Base-by-base conservation (phyloP, 2,113 vertebrate species). In the Anoura caudifer region DNA sequence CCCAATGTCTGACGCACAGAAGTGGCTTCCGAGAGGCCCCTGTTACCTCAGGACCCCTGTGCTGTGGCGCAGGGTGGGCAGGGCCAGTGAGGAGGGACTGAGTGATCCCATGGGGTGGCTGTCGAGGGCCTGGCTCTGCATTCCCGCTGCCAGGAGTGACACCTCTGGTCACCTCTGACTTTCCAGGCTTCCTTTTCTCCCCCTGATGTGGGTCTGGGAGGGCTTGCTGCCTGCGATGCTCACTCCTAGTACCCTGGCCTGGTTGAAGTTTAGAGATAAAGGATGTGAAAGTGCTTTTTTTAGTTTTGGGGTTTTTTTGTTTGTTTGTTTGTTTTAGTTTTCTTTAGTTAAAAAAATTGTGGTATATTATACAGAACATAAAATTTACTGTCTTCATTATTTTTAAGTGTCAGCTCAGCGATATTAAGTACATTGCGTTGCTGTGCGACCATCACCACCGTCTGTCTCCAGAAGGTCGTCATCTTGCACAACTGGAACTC, bases 51-150 rank as follows among this genome's bases (percentile, higher is more conserved):
- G 59, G 26, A 28, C 4, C 45, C 20, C 56, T 17, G 63, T 75
- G 56, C 36, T 65, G 31, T 24, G 80, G 15, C 19, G 70, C 33
- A 20, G 36, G 43, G n/a, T 17, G 36, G 20, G 45, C 20, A 41
- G 28, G 1, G 90, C 28, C 45, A 52, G 10, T 0, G 4, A 52
- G 28, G 19, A 85, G 36, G 14, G 14, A 52, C 17, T 3, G 13
- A 65, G 69, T 3, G 11, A 45, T 26, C 0, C 11, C 41, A 1
- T 7, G 2, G 54, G 16, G 26, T 38, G 17, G 12, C 0, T 41
- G 26, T 8, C 0, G 0, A 41, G 54, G 45, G 69, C 56, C 43
- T 41, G 19, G 26, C 9, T 92, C 80, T 43, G 43, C 5, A 3
- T 31, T 45, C 52, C 4, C 1, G 2, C 38, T 38, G 41, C 50